Base-by-base conservation (phyloP, 2,888 invertebrate species). In the Diloba caeruleocephala region DNA sequence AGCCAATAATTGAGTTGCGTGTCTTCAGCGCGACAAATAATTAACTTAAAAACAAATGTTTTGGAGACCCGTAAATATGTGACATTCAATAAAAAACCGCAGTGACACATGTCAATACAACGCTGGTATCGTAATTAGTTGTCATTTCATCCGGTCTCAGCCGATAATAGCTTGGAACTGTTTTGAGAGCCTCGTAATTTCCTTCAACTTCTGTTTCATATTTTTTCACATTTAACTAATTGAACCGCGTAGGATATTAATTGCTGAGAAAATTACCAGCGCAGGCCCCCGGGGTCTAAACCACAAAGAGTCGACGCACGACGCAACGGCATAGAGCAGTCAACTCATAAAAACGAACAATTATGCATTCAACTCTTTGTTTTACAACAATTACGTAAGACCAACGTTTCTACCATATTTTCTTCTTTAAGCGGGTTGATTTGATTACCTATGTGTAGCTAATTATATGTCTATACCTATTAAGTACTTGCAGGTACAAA, bases 201-300 rank as follows among this genome's bases (percentile, higher is more conserved):
- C 74, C 78, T 81, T 75, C 78, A 69, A 84, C 81, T 87, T 82
- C 81, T 85, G 85, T 86, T 84, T 87, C 75, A 80, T 82, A 81
- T 89, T 89, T 88, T 54, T 89, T 89, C 85, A 80, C 81, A 82
- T 87, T 87, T 84, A 79, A 84, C 87, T 89, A 89, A 90, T 89
- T 90, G 84, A 85, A 84, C 81, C 58, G 78, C 74, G 84, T 86
- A 82, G 81, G 79, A 80, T 84, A 89, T 90, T 90, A 90, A 91
- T 91, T 91, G 89, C 86, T 89, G 87, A 88, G 90, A 88, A 90
- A 91, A 90, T 90, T 87, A 84, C 89, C 71, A 76, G 60, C 72
- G 73, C 71, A 78, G 64, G 78, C 83, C 89, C 81, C 78, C 66
- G 68, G 84, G 90, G 85, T 76, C 85, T 84, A 85, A 88, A 84